Base-by-base conservation (phyloP, 2,113 vertebrate genomes). In the Hemiprocne comata region DNA sequence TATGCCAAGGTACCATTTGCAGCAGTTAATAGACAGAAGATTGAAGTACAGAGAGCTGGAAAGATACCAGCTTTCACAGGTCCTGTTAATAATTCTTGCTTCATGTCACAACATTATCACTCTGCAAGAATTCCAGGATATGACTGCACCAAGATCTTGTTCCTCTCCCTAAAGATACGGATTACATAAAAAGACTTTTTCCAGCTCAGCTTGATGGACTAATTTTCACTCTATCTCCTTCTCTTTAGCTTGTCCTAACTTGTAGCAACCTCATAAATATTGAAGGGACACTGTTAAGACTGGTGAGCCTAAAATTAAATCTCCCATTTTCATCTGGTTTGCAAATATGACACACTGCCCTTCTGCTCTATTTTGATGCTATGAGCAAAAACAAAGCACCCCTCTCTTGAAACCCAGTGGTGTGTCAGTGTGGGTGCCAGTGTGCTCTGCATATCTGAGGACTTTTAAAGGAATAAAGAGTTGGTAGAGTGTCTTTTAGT, bases 241-340 rank as follows among this genome's bases (percentile, higher is more conserved):
- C 76, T 75, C 28, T 93, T 81, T 62, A 74, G 38, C 86, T 89
- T 90, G 82, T 18, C 50, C 54, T 84, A 55, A 74, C 90, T 88
- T 76, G 54, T 60, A 70, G 10, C 19, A 89, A 12, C 36, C 67
- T 95, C 66, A 91, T 92, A 95, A 96, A 97, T 96, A 96, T 77
- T 89, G 60, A 95, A 92, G 58, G 69, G 10, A 73, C 77, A 20
- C 18, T 57, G 33, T 42, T 81, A 88, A 70, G 55, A 60, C n/a
- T 40, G 7, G 42, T 40, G 60, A 70, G 1, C 34, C 50, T 95
- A 91, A 93, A 94, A 93, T 93, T 72, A 91, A 88, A 82, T 57
- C 62, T 95, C 82, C 40, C 46, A 42, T 26, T 25, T 75, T 94
- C 50, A 34, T 79, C 44, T 75, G 50, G 28, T 90, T 89, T 80